Evolutionary conservation across 2,797 vertebrate species (phyloP), one percentile per base, ranked within the genome.

Genomic region (Lycodopsis pacificus): DNA sequence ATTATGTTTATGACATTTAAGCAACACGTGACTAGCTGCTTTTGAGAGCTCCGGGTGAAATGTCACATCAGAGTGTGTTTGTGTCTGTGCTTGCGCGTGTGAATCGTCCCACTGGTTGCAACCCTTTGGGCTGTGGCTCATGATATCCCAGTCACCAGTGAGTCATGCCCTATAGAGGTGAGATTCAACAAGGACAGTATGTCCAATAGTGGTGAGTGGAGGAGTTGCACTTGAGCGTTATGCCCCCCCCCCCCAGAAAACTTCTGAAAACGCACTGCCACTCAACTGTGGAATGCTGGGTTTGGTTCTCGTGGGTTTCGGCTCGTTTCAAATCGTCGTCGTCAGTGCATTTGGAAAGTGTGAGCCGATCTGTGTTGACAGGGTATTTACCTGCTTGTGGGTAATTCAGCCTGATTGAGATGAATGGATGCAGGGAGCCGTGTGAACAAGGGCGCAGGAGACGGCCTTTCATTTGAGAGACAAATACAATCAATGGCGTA

Each of bases 61-160:
- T 67, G 63, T 67, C 36, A 64, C 73, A 62, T 65, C 49, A 74
- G 61, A 42, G 65, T 68, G 13, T 72, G 74, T 61, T 25, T 40
- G 38, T 49, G 68, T 54, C 25, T 57, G 1, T 62, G 38, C 19
- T 5, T 49, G 27, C 59, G 64, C 68, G 32, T 34, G 51, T 65
- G 32, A n/a, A n/a, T 71, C 79, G 66, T 61, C 44, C 66, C 58
- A 30, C 14, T 68, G 65, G 65, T 66, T 53, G 25, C 72, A 74
- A 12, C 56, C 58, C 81, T 73, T 67, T 38, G n/a, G 80, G 78
- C 81, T 62, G 42, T 8, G 51, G 74, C 86, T 89, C 81, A 70
- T 88, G 84, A 89, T 80, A 68, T 79, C 71, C 64, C 71, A 62
- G 73, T 65, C 65, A 36, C 69, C 80, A 68, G 51, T 30, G 36